Percentiles rank a stretch among this genome's conserved stretches.
Evolutionary conservation across 2,888 invertebrate genomes (phyloP).

Genomic region (Drosophila subsilvestris): DNA sequence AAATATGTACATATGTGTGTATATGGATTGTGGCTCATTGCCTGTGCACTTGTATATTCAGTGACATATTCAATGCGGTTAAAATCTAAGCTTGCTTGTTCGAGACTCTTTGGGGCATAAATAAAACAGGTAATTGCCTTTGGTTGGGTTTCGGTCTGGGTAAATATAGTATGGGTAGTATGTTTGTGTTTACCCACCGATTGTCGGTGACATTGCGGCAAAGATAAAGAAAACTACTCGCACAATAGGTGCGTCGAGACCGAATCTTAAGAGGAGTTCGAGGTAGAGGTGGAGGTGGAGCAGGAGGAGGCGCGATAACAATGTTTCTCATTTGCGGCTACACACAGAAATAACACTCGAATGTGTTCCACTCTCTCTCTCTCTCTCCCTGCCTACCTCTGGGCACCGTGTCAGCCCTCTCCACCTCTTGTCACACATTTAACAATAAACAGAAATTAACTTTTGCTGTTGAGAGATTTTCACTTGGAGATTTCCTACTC

Average conservation of each 20-base stretch:
- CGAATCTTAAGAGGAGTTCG: neutral
- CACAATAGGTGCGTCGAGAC: neutral
- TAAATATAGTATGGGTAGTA: conserved; percentile 26
- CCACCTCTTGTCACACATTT: neutral
- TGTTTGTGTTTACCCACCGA: conserved; percentile 58
- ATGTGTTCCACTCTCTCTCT: conserved; percentile 9
- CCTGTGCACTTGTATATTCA: too few relatives aligned
- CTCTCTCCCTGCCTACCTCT: neutral
- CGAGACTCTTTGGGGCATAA: conserved; percentile 3
- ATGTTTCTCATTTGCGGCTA: conserved; percentile 58
- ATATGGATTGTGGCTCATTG: too few relatives aligned
- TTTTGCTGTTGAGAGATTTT: conserved; percentile 52
- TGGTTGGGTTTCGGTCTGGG: conserved; percentile 27
- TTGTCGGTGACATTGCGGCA: conserved; percentile 64
- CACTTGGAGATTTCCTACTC: conserved; percentile 37
- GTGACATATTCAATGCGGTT: neutral
- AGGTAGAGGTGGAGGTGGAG: neutral
- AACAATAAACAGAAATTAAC: conserved; percentile 64
- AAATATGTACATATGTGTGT: too few relatives aligned
- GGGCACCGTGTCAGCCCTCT: neutral
- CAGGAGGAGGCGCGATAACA: conserved; percentile 54
- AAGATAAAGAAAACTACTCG: conserved; percentile 55
- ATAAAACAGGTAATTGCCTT: conserved; percentile 21
- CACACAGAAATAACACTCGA: conserved; percentile 40
- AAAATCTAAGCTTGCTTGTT: conserved; percentile 16